Evolutionary conservation across 2,113 vertebrate genomes (phyloP).

Genomic region (Anarrhichthys ocellatus): DNA sequence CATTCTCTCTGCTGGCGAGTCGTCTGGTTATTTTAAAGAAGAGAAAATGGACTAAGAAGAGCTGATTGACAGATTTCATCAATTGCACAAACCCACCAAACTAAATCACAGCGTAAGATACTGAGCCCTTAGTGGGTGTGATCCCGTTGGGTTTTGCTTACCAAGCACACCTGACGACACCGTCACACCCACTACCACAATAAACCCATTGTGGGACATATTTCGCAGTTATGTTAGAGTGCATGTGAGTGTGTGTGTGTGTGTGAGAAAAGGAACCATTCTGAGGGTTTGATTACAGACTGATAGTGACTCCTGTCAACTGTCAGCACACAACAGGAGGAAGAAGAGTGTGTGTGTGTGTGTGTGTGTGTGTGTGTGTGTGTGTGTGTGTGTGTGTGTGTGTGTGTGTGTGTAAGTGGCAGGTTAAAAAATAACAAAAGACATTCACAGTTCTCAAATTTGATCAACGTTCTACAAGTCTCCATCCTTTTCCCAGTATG

Average conservation of each 20-base stretch:
- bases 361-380: constrained; percentile 1
- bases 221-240: background rate
- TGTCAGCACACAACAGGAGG: constrained; percentile 28
- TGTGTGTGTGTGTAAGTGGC: background rate
- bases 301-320: constrained; percentile 55
- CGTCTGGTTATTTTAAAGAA: no score
- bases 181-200: constrained; percentile 44
- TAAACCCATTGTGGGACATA: constrained; percentile 36
- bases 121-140: background rate
- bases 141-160: constrained; percentile 13
- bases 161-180: constrained; percentile 24
- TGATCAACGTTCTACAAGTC: background rate
- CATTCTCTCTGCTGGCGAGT: no score
- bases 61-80: no score
- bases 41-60: no score
- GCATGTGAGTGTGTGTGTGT: background rate
- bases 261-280: constrained; percentile 6
- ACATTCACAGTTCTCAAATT: constrained; percentile 30
- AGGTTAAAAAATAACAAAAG: constrained; percentile 25
- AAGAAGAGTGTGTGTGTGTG: background rate
- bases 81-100: background rate
- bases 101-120: background rate
- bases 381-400: background rate
- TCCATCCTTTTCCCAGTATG: background rate
- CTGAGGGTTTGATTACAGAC: constrained; percentile 64